Conservation (phyloP, 2,113 vertebrate species). For the Gallinago paraguaiae region DNA sequence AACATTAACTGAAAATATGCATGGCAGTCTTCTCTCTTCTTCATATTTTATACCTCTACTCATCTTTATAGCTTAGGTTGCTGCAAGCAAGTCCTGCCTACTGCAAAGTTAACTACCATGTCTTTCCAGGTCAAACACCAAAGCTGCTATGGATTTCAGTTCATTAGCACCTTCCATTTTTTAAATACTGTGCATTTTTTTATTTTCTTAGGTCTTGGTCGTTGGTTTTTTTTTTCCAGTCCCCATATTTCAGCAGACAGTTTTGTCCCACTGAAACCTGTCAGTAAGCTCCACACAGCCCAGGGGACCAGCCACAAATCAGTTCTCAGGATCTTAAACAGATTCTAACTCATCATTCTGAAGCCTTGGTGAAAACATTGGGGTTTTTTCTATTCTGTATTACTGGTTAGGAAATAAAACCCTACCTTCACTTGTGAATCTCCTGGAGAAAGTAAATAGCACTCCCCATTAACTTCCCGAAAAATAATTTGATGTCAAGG, state of each 20-base stretch:
- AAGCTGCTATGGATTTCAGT: background rate
- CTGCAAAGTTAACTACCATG: background rate
- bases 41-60: background rate
- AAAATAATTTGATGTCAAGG: slow-evolving; percentile 61
- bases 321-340: background rate
- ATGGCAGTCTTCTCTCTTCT: background rate
- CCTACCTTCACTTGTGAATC: background rate
- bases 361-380: background rate
- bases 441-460: slow-evolving; percentile 20
- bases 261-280: background rate
- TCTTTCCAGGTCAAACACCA: background rate
- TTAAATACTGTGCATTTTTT: background rate
- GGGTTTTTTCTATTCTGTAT: background rate
- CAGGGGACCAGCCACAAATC: background rate
- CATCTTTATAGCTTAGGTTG: background rate
- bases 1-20: background rate
- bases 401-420: slow-evolving; percentile 9
- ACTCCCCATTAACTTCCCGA: slow-evolving; percentile 13
- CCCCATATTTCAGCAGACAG: background rate
- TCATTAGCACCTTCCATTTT: background rate
- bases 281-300: background rate
- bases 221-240: background rate
- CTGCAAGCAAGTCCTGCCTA: background rate
- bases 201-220: background rate
- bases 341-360: background rate